Conservation (phyloP, 2,888 invertebrate species). For the Oeneis ivallda region DNA sequence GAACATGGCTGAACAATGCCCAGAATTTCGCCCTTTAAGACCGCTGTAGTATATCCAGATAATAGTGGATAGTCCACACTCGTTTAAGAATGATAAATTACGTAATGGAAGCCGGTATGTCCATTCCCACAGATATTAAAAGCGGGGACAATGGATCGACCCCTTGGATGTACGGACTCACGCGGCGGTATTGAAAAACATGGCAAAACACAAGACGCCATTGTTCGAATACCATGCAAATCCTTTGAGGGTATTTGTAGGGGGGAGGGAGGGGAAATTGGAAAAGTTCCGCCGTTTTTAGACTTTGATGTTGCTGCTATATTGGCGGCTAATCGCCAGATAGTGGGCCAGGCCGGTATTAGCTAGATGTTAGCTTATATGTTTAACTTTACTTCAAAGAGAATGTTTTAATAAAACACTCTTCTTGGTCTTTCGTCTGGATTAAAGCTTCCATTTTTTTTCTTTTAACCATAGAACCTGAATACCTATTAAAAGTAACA, state of each 20-base stretch:
- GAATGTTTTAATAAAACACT: constrained; percentile 11
- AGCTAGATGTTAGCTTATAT: constrained; percentile 20
- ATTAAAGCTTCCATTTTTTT: neutral
- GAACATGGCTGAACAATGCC: constrained; percentile 64
- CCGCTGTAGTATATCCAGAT: constrained; percentile 57
- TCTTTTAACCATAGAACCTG: neutral
- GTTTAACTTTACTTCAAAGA: constrained; percentile 17
- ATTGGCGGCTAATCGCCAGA: constrained; percentile 50
- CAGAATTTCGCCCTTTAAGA: constrained; percentile 64
- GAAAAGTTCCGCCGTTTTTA: constrained; percentile 66
- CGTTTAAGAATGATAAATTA: constrained; percentile 82
- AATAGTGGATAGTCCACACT: constrained; percentile 72
- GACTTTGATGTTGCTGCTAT: constrained; percentile 68
- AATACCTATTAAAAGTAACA: too few species aligned
- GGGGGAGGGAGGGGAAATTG: constrained; percentile 73
- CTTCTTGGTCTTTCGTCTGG: neutral
- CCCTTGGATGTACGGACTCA: constrained; percentile 69
- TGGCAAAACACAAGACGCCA: constrained; percentile 65
- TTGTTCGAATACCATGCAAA: constrained; percentile 74
- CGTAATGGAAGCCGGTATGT: constrained; percentile 78
- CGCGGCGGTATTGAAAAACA: constrained; percentile 77
- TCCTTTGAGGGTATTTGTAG: constrained; percentile 69
- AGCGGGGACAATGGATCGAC: constrained; percentile 68
- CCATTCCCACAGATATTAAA: constrained; percentile 82
- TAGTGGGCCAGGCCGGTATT: constrained; percentile 31